Base-by-base conservation (phyloP, 2,113 vertebrate species). In the Mormyrus iriodes region DNA sequence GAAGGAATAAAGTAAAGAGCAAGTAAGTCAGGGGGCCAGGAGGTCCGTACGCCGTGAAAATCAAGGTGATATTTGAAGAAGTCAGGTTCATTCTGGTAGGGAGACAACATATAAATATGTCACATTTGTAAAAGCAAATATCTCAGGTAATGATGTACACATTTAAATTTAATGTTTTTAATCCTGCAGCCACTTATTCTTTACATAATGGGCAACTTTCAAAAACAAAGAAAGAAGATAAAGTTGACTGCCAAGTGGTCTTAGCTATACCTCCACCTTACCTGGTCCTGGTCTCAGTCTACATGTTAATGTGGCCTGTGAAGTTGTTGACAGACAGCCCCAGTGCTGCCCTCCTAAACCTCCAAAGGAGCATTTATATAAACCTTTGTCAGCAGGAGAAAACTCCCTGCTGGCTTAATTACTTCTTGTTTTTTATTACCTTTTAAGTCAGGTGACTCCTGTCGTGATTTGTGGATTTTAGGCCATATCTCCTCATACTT, bases 41-140 rank as follows among this genome's bases (percentile, higher is more conserved):
- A 65, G 92, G 85, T 53, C 88, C 92, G 90, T 92, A 94, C 48
- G 89, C 58, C 48, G 91, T 91, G 73, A 93, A 91, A 49, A 91
- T 82, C 27, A 94, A 87, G 46, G 90, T 90, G 13, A 90, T 82
- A 9, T 93, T 90, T 12, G 90, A 86, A 86, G 85, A 42, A 3
- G 61, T 46, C 53, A 15, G 79, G 39, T 87, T 79, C 86, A 90
- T 88, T n/a, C 48, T 82, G 51, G 44, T 39, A 61, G 35, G 10
- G 55, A 10, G n/a, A 7, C 85, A 39, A 51, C 15, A 53, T 8
- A 53, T 10, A 35, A 55, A 86, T 19, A 86, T 86, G 4, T 35
- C 31, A 86, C 31, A 86, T 55, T 53, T 53, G 27, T 86, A 79
- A 79, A 79, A 39, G 73, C 39, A 79, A 79, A 42, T 15, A 79